Base-by-base conservation (phyloP, 2,888 invertebrate species). In the Agrotis puta region DNA sequence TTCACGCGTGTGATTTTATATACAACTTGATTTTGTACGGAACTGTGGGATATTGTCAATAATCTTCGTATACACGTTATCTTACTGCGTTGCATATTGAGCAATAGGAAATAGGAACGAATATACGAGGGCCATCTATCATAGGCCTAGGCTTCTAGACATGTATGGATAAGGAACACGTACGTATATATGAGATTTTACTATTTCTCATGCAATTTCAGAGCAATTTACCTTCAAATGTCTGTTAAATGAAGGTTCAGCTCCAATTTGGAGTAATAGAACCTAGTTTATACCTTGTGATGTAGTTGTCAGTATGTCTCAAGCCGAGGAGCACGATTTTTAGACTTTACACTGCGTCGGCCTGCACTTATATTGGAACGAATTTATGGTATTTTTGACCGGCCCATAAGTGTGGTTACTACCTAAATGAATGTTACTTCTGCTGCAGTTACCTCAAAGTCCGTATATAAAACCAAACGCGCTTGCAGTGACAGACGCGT, bases 1-100 rank as follows among this genome's bases (percentile, higher is more conserved):
- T 70, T 73, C 85, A 79, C 76, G 24, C 75, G 74, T 64, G 61
- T 84, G 84, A 58, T 75, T 82, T 71, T 62, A 80, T 70, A 80
- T 70, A 79, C 58, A 66, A 45, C n/a, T 48, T 5, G 33, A 62
- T 50, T 39, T 51, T 39, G 27, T 70, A 61, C 33, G 61, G 20
- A 63, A 64, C 11, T 39, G n/a, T 39, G 48, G 3, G 0, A 9
- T 56, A 39, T 53, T 16, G 53, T 65, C 33, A 3, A 43, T 39
- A 14, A 13, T 43, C 5, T 43, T 80, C 76, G 81, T 80, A 80
- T 75, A 77, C 70, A 43, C 61, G 22, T 59, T 57, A 79, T 79
- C 64, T 64, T 50, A 80, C 68, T 24, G 22, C 9, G 81, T 39
- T 33, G 54, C 70, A 43, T 61, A 61, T 77, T 78, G 77, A 78